phyloP scores from a whole-genome alignment of 2,113 vertebrate species.

The Prinia subflava region DNA sequence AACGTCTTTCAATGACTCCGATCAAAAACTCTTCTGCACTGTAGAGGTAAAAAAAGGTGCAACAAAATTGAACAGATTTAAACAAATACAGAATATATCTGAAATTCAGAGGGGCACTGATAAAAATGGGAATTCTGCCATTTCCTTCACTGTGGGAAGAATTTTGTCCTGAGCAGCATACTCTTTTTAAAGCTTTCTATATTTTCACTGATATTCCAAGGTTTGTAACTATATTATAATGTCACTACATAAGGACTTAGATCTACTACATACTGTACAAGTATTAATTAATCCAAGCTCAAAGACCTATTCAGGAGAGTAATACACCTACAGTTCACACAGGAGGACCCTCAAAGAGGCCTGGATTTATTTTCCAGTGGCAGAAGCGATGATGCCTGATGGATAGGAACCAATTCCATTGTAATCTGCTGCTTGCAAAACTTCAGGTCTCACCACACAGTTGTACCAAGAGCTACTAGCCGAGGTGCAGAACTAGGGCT shows the following conservation, averaged over 20 bases:
- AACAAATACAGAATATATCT: neutral
- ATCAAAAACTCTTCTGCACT: neutral
- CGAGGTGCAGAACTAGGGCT: neutral
- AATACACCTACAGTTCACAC: neutral
- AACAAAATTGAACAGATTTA: neutral
- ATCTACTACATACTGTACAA: neutral
- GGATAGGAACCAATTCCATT: neutral
- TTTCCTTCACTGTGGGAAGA: neutral
- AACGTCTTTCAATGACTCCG: neutral
- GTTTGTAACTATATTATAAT: neutral
- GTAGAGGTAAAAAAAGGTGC: neutral
- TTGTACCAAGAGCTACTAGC: neutral
- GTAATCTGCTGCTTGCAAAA: neutral
- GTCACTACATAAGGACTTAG: neutral
- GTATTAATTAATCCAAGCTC: neutral
- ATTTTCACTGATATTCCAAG: neutral
- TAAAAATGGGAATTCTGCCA: neutral
- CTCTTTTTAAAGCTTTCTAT: neutral
- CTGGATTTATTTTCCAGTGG: neutral
- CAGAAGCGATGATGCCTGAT: neutral
- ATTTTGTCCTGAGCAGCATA: neutral
- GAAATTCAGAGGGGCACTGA: neutral
- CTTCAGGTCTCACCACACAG: neutral
- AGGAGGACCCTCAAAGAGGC: neutral
- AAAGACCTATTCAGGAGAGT: neutral